These are phyloP conservation scores for Cataglyphis altisquamis DNA, from an alignment of 2,888 invertebrate species.

Conservation along the genomic window DNA sequence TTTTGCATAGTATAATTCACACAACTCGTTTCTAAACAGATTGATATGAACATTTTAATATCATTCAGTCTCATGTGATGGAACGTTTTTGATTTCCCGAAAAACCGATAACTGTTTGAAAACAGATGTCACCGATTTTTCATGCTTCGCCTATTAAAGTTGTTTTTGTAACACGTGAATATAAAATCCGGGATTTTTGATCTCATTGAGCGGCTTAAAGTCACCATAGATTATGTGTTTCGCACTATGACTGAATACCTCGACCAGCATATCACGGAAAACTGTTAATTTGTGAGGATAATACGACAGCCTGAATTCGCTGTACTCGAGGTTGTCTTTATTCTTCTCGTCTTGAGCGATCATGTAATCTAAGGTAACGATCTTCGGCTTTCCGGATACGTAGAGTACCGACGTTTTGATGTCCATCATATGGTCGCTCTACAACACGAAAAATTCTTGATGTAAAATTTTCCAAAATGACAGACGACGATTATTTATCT, in stretches of 20 bases:
- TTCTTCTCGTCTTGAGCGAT: constrained; percentile 86
- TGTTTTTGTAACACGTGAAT: constrained; percentile 93
- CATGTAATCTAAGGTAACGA: constrained; percentile 94
- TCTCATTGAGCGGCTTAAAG: constrained; percentile 90
- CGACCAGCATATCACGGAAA: constrained; percentile 91
- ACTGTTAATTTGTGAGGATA: constrained; percentile 93
- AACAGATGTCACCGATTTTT: not conserved
- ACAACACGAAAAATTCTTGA: constrained; percentile 75
- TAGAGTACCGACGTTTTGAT: constrained; percentile 95
- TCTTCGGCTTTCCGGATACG: constrained; percentile 91
- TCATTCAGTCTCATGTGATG: not conserved
- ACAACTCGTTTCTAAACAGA: not conserved
- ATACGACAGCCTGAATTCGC: constrained; percentile 95
- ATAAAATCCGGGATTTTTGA: constrained; percentile 92
- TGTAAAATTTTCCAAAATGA: not conserved
- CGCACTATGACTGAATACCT: constrained; percentile 90
- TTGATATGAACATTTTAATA: not conserved
- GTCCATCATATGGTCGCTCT: constrained; percentile 94
- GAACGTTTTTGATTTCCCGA: not conserved
- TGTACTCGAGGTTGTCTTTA: constrained; percentile 85
- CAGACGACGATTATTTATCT: not conserved
- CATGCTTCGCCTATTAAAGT: not conserved
- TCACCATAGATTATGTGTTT: constrained; percentile 93
- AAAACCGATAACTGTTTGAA: not conserved
- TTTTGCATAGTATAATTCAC: not conserved